A percentile compares a stretch with the other conserved stretches of the same genome.
phyloP scores from a whole-genome alignment of 2,888 invertebrate genomes.

The Chymomyza amoena region DNA sequence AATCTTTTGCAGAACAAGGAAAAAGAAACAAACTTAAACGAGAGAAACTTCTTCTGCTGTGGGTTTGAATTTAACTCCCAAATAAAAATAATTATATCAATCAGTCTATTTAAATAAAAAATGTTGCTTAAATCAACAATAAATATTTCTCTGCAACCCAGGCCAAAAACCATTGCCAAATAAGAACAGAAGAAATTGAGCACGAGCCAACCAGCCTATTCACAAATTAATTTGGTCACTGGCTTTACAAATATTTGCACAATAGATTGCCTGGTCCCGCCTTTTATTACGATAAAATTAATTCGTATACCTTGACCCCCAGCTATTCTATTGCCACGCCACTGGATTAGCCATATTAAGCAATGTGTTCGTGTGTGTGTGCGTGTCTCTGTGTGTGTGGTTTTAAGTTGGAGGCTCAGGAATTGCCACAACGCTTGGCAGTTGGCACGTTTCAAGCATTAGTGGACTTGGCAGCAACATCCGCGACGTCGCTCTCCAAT shows the following conservation, averaged over 20 bases:
- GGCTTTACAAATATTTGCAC: neutral
- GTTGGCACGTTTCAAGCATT: slow-evolving; percentile 69
- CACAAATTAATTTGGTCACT: neutral
- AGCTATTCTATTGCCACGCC: neutral
- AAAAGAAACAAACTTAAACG: no score
- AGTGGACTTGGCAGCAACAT: slow-evolving; percentile 39
- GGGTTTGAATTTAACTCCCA: no score
- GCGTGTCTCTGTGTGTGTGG: neutral
- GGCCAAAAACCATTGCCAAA: no score
- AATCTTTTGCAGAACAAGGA: no score
- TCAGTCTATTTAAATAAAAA: no score
- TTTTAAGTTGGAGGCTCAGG: neutral
- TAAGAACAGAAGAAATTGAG: no score
- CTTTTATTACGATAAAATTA: neutral
- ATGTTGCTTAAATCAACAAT: no score
- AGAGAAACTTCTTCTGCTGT: no score
- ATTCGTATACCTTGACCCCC: neutral
- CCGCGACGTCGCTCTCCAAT: slow-evolving; percentile 37
- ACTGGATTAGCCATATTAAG: neutral
- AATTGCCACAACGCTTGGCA: slow-evolving; percentile 13
- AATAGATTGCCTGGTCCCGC: neutral
- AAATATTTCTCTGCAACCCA: no score
- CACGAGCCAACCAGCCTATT: no score
- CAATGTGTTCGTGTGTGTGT: neutral
- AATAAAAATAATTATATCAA: no score